Conservation (phyloP, 1,140 invertebrate species). For the Leptinotarsa defecta region DNA sequence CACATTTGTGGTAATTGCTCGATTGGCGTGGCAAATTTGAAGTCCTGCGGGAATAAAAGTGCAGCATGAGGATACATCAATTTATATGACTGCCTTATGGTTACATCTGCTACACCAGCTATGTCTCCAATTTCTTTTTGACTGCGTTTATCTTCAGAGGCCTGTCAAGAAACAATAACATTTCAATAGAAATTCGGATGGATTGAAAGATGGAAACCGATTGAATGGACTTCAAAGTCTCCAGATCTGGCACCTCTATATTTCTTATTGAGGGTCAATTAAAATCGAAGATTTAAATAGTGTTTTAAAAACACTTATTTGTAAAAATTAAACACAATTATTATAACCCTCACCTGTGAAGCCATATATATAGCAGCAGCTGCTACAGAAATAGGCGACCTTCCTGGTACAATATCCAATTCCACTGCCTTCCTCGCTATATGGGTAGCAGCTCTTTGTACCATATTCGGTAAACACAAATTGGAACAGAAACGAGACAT, state of each 20-base stretch:
- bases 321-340: no score
- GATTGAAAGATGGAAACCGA: no score
- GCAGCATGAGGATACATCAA: conserved; percentile 93
- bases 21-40: conserved; percentile 93
- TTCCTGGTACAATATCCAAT: conserved; percentile 96
- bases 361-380: conserved; percentile 99
- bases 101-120: conserved; percentile 98
- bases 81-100: conserved; percentile 97
- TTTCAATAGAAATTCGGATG: no score
- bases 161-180: conserved; percentile 61
- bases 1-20: conserved; percentile 91
- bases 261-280: no score
- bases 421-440: conserved; percentile 97
- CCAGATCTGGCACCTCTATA: no score
- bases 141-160: conserved; percentile 91
- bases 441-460: conserved; percentile 94
- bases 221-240: no score
- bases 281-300: no score
- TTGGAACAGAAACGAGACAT: conserved; percentile 94
- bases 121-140: conserved; percentile 99
- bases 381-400: conserved; percentile 98
- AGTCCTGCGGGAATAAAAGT: conserved; percentile 94
- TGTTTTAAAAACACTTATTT: no score
- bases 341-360: conserved; percentile 71
- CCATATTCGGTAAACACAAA: conserved; percentile 83